phyloP scores from a whole-genome alignment of 2,113 vertebrate genomes.

The Rhineura floridana region DNA sequence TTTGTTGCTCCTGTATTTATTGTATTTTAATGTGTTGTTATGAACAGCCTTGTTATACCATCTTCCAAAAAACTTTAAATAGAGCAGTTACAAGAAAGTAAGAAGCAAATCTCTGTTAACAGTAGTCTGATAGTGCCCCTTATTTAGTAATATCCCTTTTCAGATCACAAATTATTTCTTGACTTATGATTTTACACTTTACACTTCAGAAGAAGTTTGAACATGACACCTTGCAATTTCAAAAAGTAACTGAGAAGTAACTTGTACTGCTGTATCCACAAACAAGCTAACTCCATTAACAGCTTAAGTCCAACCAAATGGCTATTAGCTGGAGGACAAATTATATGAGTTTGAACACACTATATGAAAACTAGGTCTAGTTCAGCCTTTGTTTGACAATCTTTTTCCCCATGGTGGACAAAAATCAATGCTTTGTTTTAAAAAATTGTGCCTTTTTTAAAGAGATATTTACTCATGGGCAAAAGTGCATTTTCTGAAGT shows the following conservation, averaged over 20 bases:
- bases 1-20: too few species aligned
- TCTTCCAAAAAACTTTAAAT: rapidly evolving
- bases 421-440: neutral
- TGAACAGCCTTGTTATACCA: too few species aligned
- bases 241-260: neutral
- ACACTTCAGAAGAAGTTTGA: neutral
- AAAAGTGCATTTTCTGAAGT: neutral
- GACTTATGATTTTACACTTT: neutral
- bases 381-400: too few species aligned
- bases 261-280: neutral
- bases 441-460: neutral
- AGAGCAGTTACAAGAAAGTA: neutral
- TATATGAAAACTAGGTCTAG: neutral
- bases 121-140: neutral
- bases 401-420: neutral
- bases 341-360: neutral
- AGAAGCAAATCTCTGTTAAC: neutral
- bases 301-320: neutral
- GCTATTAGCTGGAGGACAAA: neutral
- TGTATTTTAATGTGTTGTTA: too few species aligned
- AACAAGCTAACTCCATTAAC: neutral
- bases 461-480: neutral
- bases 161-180: too few species aligned
- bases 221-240: neutral
- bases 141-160: neutral